Percentiles rank a stretch among this genome's conserved stretches.
phyloP scores from a whole-genome alignment of 2,113 vertebrate genomes.

The Coreoperca whiteheadi region DNA sequence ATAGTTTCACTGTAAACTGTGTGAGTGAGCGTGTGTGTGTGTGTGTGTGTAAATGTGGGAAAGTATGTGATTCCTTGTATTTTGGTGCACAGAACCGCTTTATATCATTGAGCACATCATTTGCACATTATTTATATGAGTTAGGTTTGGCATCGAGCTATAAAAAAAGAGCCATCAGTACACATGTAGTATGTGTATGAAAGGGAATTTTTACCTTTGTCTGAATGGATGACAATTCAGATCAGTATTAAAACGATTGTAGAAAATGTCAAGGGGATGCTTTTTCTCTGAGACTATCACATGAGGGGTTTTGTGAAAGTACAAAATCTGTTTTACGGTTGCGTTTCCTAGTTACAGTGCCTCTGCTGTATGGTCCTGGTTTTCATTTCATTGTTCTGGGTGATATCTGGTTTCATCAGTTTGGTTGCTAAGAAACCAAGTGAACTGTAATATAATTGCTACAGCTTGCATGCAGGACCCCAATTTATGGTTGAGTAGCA shows the following conservation, averaged over 20 bases:
- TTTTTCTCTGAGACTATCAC: constrained; percentile 49
- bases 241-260: constrained; percentile 63
- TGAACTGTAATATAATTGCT: constrained; percentile 77
- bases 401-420: constrained; percentile 76
- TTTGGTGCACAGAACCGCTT: constrained; percentile 69
- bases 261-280: constrained; percentile 34
- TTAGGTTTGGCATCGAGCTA: constrained; percentile 53
- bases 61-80: constrained; percentile 52
- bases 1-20: constrained; percentile 56
- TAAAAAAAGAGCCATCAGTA: constrained; percentile 62
- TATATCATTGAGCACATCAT: constrained; percentile 71
- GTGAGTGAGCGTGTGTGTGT: constrained; percentile 29
- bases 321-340: constrained; percentile 57
- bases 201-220: constrained; percentile 58
- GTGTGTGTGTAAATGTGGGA: constrained; percentile 15
- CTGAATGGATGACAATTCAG: constrained; percentile 50
- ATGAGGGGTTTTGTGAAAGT: constrained; percentile 44
- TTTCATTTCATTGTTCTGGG: constrained; percentile 75
- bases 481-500: constrained; percentile 64
- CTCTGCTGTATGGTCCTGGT: constrained; percentile 73
- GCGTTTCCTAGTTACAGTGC: constrained; percentile 75
- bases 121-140: constrained; percentile 74
- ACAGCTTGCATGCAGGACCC: constrained; percentile 73
- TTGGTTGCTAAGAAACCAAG: constrained; percentile 80
- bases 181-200: constrained; percentile 53